These are phyloP conservation scores for Ephialtes manifestator DNA, from an alignment of 2,888 invertebrate genomes.

Conservation along the genomic window DNA sequence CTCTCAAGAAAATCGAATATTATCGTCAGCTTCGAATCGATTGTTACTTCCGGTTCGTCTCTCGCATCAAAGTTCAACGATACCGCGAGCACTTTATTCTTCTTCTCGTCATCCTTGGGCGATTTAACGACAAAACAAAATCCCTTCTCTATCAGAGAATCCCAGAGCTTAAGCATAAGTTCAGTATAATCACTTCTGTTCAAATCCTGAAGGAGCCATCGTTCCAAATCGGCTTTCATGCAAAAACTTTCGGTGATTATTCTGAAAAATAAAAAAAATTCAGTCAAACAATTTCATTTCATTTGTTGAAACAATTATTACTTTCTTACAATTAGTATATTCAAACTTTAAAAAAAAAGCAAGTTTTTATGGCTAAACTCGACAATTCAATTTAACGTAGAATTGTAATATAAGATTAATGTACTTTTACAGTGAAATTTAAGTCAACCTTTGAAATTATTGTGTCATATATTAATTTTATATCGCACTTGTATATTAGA, in stretches of 20 bases:
- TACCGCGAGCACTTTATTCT: slow-evolving; percentile 89
- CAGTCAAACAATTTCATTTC: too few species aligned
- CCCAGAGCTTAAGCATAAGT: slow-evolving; percentile 91
- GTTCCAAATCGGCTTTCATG: slow-evolving; percentile 94
- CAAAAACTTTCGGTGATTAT: slow-evolving; percentile 95
- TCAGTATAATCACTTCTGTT: slow-evolving; percentile 90
- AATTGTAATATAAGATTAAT: too few species aligned
- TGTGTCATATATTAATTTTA: too few species aligned
- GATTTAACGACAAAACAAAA: slow-evolving; percentile 91
- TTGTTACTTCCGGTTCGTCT: slow-evolving; percentile 92
- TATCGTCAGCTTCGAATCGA: slow-evolving; percentile 90
- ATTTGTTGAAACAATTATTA: neutral
- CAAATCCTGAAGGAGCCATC: slow-evolving; percentile 91
- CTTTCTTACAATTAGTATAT: neutral
- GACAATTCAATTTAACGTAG: too few species aligned
- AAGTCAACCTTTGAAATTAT: too few species aligned
- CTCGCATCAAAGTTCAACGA: slow-evolving; percentile 93
- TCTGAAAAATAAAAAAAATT: slow-evolving; percentile 86
- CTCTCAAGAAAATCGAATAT: slow-evolving; percentile 93
- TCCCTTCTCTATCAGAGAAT: slow-evolving; percentile 89
- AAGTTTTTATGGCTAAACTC: too few species aligned
- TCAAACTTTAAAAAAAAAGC: too few species aligned
- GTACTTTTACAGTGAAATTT: too few species aligned
- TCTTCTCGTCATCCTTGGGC: slow-evolving; percentile 83
- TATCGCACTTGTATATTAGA: too few species aligned